These are phyloP conservation scores for Microtus agrestis DNA, from an alignment of 2,797 vertebrate genomes.

Conservation along the genomic window DNA sequence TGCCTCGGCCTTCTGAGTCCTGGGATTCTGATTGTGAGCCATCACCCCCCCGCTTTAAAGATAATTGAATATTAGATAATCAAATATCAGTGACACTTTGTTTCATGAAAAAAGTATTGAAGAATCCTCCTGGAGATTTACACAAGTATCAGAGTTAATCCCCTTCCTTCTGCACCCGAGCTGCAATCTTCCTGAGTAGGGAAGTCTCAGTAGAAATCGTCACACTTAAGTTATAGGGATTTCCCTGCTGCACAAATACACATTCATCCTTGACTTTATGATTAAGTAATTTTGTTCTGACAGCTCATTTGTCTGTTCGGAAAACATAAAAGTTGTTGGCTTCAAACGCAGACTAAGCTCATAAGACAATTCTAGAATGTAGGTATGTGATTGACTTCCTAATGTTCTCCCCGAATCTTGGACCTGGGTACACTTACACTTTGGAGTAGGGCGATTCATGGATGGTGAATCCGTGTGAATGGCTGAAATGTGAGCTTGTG, in stretches of 20 bases:
- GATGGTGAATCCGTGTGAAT: background rate
- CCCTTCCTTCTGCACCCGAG: background rate
- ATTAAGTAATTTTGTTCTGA: slow-evolving; percentile 28
- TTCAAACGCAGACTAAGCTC: background rate
- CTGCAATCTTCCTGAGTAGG: background rate
- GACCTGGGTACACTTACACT: background rate
- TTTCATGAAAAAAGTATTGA: slow-evolving; percentile 26
- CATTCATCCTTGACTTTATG: background rate
- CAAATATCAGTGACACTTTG: background rate
- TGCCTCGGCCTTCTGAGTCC: background rate
- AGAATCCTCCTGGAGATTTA: background rate
- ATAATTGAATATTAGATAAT: background rate
- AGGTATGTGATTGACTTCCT: background rate
- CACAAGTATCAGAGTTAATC: background rate
- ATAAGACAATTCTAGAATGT: background rate
- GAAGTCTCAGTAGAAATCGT: background rate
- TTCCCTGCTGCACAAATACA: background rate
- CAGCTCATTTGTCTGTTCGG: background rate
- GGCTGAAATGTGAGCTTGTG: background rate
- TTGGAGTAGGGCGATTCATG: background rate
- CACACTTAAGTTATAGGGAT: background rate
- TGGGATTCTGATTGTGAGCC: background rate
- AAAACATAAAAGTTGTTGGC: background rate
- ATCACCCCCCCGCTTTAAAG: background rate
- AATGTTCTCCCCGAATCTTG: background rate